Percentiles rank a stretch among this genome's conserved stretches.
phyloP scores from a whole-genome alignment of 2,113 vertebrate species.

The Erinaceus europaeus region DNA sequence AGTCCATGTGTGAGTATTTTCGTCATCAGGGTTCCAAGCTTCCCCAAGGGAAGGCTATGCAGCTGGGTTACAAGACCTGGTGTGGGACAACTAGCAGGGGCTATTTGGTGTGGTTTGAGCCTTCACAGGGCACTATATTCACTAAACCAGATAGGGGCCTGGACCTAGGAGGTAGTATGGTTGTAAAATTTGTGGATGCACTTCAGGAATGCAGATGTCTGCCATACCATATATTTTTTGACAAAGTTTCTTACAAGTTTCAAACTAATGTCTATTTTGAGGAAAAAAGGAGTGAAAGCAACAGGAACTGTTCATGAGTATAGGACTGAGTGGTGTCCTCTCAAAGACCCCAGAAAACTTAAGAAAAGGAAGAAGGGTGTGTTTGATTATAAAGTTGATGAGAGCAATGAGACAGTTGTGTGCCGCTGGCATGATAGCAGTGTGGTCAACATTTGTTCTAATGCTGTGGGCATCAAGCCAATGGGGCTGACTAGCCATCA shows the following conservation, averaged over 20 bases:
- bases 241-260: slow-evolving; percentile 61
- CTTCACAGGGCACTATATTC: slow-evolving; percentile 50
- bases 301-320: slow-evolving; percentile 50
- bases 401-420: slow-evolving; percentile 45
- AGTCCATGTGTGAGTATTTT: slow-evolving; percentile 50
- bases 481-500: not conserved
- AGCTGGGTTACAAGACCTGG: slow-evolving; percentile 42
- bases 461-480: slow-evolving; percentile 14
- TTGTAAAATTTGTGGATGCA: slow-evolving; percentile 42
- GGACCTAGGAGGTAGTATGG: slow-evolving; percentile 56
- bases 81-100: slow-evolving; percentile 53
- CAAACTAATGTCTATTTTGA: slow-evolving; percentile 60
- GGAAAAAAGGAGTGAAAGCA: slow-evolving; percentile 58
- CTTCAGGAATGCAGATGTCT: slow-evolving; percentile 45
- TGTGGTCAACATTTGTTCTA: slow-evolving; percentile 50
- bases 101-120: slow-evolving; percentile 64
- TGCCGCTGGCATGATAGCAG: slow-evolving; percentile 39
- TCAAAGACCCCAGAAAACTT: slow-evolving; percentile 51
- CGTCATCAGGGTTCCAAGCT: not conserved
- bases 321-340: slow-evolving; percentile 19
- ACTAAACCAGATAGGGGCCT: slow-evolving; percentile 42
- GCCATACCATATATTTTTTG: slow-evolving; percentile 61
- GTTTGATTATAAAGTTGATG: slow-evolving; percentile 46
- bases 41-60: not conserved
- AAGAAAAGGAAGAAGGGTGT: slow-evolving; percentile 53